These are phyloP conservation scores for Melanerpes formicivorus DNA, from an alignment of 2,113 vertebrate species.

Conservation along the genomic window DNA sequence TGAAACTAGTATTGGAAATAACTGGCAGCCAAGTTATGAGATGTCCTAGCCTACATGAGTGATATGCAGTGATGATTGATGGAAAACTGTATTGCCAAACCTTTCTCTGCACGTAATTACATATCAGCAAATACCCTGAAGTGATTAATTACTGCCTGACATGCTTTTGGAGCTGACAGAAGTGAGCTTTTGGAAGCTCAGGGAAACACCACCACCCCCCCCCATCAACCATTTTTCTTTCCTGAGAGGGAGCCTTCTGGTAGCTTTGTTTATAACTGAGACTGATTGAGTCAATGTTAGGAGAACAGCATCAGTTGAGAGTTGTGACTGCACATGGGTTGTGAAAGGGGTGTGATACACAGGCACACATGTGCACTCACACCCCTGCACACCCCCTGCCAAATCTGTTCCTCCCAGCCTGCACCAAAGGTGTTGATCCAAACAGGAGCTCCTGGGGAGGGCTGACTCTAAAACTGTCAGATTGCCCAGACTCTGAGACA, in stretches of 20 bases:
- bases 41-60: neutral
- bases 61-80: neutral
- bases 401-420: neutral
- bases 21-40: neutral
- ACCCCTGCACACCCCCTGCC: neutral
- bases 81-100: neutral
- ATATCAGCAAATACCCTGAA: neutral
- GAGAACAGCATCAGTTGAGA: neutral
- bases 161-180: neutral
- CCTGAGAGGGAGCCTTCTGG: neutral
- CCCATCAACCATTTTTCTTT: neutral
- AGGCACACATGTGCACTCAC: neutral
- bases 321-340: neutral
- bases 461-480: neutral
- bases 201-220: neutral
- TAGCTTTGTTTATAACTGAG: neutral
- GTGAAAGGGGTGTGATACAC: neutral
- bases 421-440: neutral
- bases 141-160: neutral
- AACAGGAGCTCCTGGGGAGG: neutral
- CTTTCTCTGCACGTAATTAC: neutral
- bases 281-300: neutral
- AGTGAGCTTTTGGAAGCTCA: neutral
- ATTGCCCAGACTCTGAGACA: neutral
- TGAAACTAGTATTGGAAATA: neutral